phyloP scores from a whole-genome alignment of 2,888 invertebrate genomes.

The Aproaerema taeniolella region DNA sequence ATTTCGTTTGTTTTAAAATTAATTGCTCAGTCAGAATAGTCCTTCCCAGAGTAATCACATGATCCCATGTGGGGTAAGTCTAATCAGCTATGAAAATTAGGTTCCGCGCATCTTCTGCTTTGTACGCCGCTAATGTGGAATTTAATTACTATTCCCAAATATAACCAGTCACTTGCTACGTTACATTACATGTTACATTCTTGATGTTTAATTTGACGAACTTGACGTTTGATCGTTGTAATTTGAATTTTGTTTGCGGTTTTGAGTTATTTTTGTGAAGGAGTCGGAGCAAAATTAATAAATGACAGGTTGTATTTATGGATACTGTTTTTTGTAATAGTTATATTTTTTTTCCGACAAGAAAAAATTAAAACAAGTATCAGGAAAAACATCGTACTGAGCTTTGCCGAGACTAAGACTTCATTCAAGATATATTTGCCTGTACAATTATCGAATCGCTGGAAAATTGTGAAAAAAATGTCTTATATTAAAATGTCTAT shows the following conservation, averaged over 20 bases:
- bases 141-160: slow-evolving; percentile 75
- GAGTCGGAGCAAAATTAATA: not conserved
- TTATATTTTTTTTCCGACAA: too few species aligned
- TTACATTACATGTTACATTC: slow-evolving; percentile 40
- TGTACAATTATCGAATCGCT: too few species aligned
- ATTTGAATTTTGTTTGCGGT: not conserved
- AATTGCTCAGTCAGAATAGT: slow-evolving; percentile 43
- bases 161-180: slow-evolving; percentile 34
- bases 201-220: slow-evolving; percentile 53
- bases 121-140: slow-evolving; percentile 67
- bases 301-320: not conserved
- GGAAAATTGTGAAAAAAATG: too few species aligned
- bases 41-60: slow-evolving; percentile 45
- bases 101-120: slow-evolving; percentile 71
- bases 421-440: too few species aligned
- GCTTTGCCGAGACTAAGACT: too few species aligned
- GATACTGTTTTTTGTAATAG: not conserved
- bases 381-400: too few species aligned
- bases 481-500: too few species aligned
- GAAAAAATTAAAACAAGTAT: too few species aligned
- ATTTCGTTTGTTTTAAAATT: too few species aligned
- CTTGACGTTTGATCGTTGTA: slow-evolving; percentile 8
- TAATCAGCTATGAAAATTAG: slow-evolving; percentile 78
- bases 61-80: slow-evolving; percentile 68
- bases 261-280: not conserved